These are phyloP conservation scores for Acanthococcus lagerstroemiae DNA, from an alignment of 2,888 invertebrate species.

Conservation along the genomic window DNA sequence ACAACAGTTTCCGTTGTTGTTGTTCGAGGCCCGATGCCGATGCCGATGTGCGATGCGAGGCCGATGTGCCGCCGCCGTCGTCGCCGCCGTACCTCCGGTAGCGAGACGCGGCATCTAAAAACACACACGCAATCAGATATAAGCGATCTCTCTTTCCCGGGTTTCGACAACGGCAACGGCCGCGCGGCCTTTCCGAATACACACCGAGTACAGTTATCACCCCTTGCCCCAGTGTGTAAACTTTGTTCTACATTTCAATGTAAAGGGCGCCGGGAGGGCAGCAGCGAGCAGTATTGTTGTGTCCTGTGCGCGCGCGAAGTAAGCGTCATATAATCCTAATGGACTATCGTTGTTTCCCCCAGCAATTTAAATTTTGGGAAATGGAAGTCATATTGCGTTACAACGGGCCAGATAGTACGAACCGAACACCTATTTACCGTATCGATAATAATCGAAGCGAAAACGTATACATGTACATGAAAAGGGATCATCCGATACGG, in stretches of 20 bases:
- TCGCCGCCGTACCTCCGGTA: too few species aligned
- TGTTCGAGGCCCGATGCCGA: constrained; percentile 12
- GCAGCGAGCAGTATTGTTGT: not conserved
- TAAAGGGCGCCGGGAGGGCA: not conserved
- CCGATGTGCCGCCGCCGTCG: not conserved
- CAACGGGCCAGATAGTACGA: constrained; percentile 16
- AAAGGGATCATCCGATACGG: constrained; percentile 28
- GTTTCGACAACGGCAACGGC: not conserved
- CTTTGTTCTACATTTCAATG: constrained; percentile 25
- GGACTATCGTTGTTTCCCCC: constrained; percentile 29
- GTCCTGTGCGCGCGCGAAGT: not conserved
- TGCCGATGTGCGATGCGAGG: too few species aligned
- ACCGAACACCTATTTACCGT: constrained; percentile 26
- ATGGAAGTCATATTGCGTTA: constrained; percentile 28
- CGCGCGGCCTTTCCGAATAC: constrained; percentile 3
- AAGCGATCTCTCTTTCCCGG: not conserved
- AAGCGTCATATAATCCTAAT: constrained; percentile 24
- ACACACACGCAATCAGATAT: constrained; percentile 13
- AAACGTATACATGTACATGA: constrained; percentile 1
- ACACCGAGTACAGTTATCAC: too few species aligned
- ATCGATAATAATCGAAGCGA: constrained; percentile 27
- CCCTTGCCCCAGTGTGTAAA: constrained; percentile 14
- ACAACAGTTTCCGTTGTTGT: not conserved
- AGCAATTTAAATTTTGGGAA: constrained; percentile 28
- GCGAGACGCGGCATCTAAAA: constrained; percentile 17